Evolutionary conservation across 30 jellyfish, hydroid and myxozoan genomes (phyloP), one percentile per base, ranked within the genome.

Genomic region (Hydractinia symbiolongicarpus): DNA sequence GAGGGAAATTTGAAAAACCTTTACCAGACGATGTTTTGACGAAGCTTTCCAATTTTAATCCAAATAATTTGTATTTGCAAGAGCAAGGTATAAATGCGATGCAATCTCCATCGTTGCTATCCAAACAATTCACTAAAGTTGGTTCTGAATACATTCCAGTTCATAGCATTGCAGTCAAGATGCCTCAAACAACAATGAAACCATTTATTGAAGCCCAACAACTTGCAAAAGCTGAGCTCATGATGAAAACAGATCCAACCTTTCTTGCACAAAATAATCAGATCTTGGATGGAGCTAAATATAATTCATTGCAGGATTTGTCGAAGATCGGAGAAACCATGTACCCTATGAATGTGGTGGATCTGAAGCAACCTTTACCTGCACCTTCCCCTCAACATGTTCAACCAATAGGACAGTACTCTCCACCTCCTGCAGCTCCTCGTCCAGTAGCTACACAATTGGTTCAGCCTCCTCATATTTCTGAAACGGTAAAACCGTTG

Each of bases 271-370:
- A 88, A 55, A 90, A 90, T 64, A 87, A 81, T 40, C 78, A 79
- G 52, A 13, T 90, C 5, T 80, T 90, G 1, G 89, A 86, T 68
- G 76, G 88, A 10, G 55, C 66, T n/a, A 91, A 86, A 53, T 90
- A 66, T 68, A 88, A 86, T 49, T 81, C 96, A 17, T 40, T 85
- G 50, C 82, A 88, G 4, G 97, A 90, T 57, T 80, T 90, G 15
- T 88, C 79, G 6, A 60, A 89, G 5, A 86, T 90, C 53, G 95
- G 97, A 10, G 95, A 90, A 56, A 85, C 95, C 5, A 80, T 90
- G 13, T 82, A 72, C 52, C 96, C 95, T 6, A 88, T 76, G 16
- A 80, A 79, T 19, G 88, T 86, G 5, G 84, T 90, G 19, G 84
- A 71, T n/a, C 50, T 81, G 51, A 79, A 67, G 50, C 83, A 40